Base-by-base conservation (phyloP, 2,797 vertebrate species). In the Crenichthys baileyi region DNA sequence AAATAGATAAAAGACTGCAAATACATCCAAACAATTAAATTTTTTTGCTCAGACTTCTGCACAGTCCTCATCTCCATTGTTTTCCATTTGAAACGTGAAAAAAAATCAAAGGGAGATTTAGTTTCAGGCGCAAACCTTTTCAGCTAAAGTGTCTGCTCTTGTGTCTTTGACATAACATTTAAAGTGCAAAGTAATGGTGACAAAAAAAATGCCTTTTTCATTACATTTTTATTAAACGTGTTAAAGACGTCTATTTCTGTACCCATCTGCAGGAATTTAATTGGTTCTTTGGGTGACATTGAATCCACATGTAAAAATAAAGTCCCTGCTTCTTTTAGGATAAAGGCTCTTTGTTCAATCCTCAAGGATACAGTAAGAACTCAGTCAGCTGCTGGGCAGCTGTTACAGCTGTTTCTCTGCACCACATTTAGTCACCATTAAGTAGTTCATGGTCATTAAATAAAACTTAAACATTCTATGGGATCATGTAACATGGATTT, bases 321-420 rank as follows among this genome's bases (percentile, higher is more conserved):
- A 67, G 53, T 53, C 7, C 9, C 16, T 41, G 29, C 29, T 74
- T 58, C 20, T 46, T 65, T 46, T 56, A 70, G 50, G 36, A 71
- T 63, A 60, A 31, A 56, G 56, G 15, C 26, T 51, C 22, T 71
- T 79, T 82, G 41, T 78, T 78, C 53, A 51, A 16, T 72, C 36
- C 41, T 70, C 41, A 29, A 41, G 12, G n/a, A 53, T 36, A 70
- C 56, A 72, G 16, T 48, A 22, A 65, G 36, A 76, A 58, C 56
- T 29, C 41, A 68, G 41, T 55, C 39, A 50, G 36, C 70, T 78
- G 56, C 31, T 29, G 58, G 41, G 51, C 73, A 77, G 67, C 81
- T 85, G 72, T 60, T 44, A 68, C 72, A 78, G 75, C 41, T 75
- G 56, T 58, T 70, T 79, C 51, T n/a, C 29, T 60, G 51, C 26